phyloP scores from a whole-genome alignment of 1,140 invertebrate species.

The Helicoverpa armigera region DNA sequence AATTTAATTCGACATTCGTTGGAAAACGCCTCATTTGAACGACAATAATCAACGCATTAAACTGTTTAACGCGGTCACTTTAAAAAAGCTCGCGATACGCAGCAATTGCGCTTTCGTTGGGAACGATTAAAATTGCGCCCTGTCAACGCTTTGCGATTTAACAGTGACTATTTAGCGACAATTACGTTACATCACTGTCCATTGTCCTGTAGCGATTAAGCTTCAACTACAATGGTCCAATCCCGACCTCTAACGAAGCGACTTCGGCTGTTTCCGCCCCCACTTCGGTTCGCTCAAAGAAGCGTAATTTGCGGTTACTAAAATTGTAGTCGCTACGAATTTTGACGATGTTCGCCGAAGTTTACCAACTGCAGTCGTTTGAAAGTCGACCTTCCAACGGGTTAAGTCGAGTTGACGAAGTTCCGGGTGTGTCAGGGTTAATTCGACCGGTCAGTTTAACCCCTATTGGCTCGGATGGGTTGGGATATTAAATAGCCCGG shows the following conservation, averaged over 20 bases:
- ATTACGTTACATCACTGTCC: conserved; percentile 80
- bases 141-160: conserved; percentile 67
- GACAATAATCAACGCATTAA: conserved; percentile 75
- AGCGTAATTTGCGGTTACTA: conserved; percentile 80
- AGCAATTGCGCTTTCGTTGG: conserved; percentile 33
- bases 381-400: conserved; percentile 67
- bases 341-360: conserved; percentile 69
- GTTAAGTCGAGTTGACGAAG: conserved; percentile 59
- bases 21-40: conserved; percentile 70
- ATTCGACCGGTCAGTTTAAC: conserved; percentile 57
- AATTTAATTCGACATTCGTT: conserved; percentile 76
- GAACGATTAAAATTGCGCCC: conserved; percentile 74
- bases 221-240: conserved; percentile 76
- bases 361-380: conserved; percentile 63
- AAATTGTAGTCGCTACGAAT: conserved; percentile 76
- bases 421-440: conserved; percentile 57
- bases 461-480: conserved; percentile 52
- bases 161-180: conserved; percentile 79
- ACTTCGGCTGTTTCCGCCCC: conserved; percentile 78
- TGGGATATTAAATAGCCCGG: conserved; percentile 35
- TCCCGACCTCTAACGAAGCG: conserved; percentile 82
- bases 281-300: conserved; percentile 78
- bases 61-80: conserved; percentile 61
- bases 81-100: conserved; percentile 55
- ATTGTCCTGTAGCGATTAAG: conserved; percentile 80